Conservation (phyloP, 2,888 invertebrate genomes). For the Epicampocera succincta region DNA sequence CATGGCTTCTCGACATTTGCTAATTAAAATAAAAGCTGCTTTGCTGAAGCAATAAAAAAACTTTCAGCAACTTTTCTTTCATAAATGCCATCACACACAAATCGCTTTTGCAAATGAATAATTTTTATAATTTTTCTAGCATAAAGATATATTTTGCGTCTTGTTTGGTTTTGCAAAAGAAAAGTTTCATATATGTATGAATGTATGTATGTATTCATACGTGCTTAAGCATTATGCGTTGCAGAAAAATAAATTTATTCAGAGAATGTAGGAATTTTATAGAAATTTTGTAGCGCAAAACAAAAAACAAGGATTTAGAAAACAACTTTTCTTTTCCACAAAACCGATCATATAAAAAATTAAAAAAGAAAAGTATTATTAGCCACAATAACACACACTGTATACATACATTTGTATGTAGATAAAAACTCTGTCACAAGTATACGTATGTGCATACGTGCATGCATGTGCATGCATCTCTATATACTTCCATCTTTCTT, state of each 20-base stretch:
- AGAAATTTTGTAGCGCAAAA: constrained; percentile 4
- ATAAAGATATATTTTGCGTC: not conserved
- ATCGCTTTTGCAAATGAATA: not conserved
- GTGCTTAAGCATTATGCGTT: no score
- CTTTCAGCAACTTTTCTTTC: not conserved
- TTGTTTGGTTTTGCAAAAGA: not conserved
- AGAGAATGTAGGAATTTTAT: constrained; percentile 8
- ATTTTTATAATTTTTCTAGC: not conserved
- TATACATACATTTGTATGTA: no score
- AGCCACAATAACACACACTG: no score
- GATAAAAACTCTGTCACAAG: not conserved
- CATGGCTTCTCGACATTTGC: not conserved
- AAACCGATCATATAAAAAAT: no score
- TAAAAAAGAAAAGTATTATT: no score
- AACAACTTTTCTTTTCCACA: not conserved
- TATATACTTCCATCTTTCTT: no score
- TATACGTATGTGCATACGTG: no score
- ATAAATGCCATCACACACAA: not conserved
- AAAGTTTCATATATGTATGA: not conserved
- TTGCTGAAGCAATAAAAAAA: not conserved
- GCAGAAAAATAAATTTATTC: not conserved
- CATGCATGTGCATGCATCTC: no score
- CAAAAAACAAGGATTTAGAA: not conserved
- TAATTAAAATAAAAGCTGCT: not conserved
- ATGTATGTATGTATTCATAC: no score